Conservation (phyloP, 1,140 invertebrate genomes). For the Monochamus saltuarius region DNA sequence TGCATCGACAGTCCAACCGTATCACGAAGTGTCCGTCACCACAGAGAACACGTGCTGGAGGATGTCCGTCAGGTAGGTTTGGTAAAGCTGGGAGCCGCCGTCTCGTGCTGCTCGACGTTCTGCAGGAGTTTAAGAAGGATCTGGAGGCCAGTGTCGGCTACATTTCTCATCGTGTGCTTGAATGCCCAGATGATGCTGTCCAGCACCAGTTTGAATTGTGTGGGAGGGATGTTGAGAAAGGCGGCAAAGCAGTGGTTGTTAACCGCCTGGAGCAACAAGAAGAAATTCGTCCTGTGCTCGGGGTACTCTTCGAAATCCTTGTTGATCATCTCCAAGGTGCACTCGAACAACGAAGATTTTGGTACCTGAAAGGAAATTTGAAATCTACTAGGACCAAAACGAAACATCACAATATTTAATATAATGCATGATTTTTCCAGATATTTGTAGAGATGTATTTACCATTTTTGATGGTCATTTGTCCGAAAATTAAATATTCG, state of each 20-base stretch:
- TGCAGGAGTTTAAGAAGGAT: conserved; percentile 81
- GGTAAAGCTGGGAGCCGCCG: conserved; percentile 95
- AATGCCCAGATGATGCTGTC: conserved; percentile 99
- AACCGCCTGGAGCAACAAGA: conserved; percentile 90
- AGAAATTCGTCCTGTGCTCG: conserved; percentile 98
- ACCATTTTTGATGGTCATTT: too few relatives aligned
- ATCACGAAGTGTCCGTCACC: conserved; percentile 96
- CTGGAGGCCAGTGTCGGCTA: conserved; percentile 93
- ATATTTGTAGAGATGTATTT: too few relatives aligned
- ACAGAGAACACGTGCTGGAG: conserved; percentile 98
- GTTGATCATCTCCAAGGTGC: conserved; percentile 99
- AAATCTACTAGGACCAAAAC: not conserved
- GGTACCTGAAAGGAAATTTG: conserved; percentile 56
- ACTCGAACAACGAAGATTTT: conserved; percentile 99
- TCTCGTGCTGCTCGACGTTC: conserved; percentile 75
- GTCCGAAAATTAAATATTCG: too few relatives aligned
- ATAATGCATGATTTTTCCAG: too few relatives aligned
- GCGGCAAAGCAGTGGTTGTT: conserved; percentile 95
- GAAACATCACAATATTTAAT: not conserved
- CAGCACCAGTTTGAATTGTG: conserved; percentile 96
- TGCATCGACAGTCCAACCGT: conserved; percentile 95
- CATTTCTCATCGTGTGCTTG: conserved; percentile 99
- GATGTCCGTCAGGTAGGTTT: conserved; percentile 97
- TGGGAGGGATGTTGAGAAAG: conserved; percentile 91
- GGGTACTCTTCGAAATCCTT: conserved; percentile 99